Conservation (phyloP, 2,888 invertebrate species). For the Lithosia quadra region DNA sequence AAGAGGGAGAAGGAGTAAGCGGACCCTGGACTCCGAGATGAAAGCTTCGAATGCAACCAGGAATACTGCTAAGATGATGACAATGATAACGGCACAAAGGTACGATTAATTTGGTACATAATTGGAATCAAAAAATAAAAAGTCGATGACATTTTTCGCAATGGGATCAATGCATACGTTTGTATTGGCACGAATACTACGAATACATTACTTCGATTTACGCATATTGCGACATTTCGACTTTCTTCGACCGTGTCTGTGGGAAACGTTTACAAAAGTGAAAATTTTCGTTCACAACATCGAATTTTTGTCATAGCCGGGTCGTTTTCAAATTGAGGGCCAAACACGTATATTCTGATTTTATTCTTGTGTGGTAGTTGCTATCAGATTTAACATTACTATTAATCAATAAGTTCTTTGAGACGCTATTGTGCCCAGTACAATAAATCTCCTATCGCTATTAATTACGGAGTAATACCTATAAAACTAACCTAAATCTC, state of each 20-base stretch:
- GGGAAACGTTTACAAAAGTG: conserved; percentile 43
- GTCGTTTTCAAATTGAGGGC: no score
- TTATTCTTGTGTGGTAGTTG: no score
- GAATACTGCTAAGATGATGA: not conserved
- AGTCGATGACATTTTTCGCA: conserved; percentile 18
- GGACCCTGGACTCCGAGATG: not conserved
- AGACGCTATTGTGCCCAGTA: no score
- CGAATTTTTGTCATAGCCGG: conserved; percentile 28
- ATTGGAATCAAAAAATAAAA: conserved; percentile 1
- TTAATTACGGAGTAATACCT: no score
- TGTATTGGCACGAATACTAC: conserved; percentile 28
- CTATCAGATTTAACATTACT: no score
- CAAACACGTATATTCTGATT: no score
- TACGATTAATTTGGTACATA: no score
- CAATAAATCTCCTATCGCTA: no score
- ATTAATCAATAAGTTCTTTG: no score
- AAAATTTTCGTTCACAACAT: conserved; percentile 39
- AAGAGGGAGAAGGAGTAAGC: not conserved
- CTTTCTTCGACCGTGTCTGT: conserved; percentile 40
- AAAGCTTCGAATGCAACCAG: not conserved
- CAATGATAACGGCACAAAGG: no score
- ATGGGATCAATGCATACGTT: conserved; percentile 28
- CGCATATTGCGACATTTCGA: conserved; percentile 41
- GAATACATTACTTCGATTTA: conserved; percentile 37
- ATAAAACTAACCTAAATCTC: no score